Evolutionary conservation across 2,888 invertebrate species (phyloP).

Genomic region (Meiosimyza decipiens): DNA sequence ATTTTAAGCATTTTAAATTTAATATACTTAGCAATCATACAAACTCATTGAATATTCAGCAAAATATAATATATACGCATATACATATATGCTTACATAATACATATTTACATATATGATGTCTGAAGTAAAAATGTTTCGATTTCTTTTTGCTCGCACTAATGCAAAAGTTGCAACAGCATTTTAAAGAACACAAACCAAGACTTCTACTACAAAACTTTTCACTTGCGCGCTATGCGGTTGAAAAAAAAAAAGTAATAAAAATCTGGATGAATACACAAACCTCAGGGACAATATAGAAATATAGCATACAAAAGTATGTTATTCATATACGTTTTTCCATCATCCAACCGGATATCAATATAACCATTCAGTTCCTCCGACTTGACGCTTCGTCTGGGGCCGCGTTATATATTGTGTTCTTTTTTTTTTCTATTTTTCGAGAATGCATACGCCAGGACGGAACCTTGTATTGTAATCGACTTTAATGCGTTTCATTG

Average conservation of each 20-base stretch:
- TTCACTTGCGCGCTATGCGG: too few species aligned
- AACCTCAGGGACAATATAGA: conserved; percentile 1
- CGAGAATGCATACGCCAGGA: conserved; percentile 19
- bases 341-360: conserved; percentile 38
- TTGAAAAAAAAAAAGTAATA: conserved; percentile 5
- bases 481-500: conserved; percentile 68
- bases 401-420: not conserved
- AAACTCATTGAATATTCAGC: too few species aligned
- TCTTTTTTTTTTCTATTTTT: not conserved
- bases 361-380: conserved; percentile 39
- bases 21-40: too few species aligned
- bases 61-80: too few species aligned
- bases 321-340: conserved; percentile 12
- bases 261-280: not conserved
- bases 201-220: too few species aligned
- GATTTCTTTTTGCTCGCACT: not conserved
- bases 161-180: conserved; percentile 9
- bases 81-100: too few species aligned
- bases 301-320: not conserved
- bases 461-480: conserved; percentile 61
- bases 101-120: not conserved
- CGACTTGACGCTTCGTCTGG: conserved; percentile 8
- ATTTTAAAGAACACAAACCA: not conserved
- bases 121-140: not conserved
- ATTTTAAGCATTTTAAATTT: too few species aligned